phyloP scores from a whole-genome alignment of 2,888 invertebrate genomes.

The Marasmarcha lunaedactyla region DNA sequence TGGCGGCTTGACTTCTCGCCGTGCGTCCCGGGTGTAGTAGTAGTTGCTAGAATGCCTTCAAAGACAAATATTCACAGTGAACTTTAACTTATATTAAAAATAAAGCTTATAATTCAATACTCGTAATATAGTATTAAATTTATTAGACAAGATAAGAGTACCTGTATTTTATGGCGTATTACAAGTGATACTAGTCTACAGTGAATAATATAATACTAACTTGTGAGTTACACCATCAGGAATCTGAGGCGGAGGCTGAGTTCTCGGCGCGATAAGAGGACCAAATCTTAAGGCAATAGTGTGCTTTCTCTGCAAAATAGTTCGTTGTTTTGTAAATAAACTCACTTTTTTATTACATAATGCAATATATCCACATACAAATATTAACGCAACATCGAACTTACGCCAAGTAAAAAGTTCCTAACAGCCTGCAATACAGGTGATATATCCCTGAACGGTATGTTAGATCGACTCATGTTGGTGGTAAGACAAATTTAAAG shows the following conservation, averaged over 20 bases:
- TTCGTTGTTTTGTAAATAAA: constrained; percentile 9
- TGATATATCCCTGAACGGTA: constrained; percentile 73
- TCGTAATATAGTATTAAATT: background rate
- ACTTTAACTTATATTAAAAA: background rate
- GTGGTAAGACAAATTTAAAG: no score
- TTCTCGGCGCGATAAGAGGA: constrained; percentile 75
- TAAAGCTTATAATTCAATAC: constrained; percentile 1
- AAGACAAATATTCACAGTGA: background rate
- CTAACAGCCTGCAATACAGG: constrained; percentile 73
- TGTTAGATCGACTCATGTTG: constrained; percentile 44
- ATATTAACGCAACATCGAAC: constrained; percentile 18
- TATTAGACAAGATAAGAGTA: constrained; percentile 1
- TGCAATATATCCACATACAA: constrained; percentile 19
- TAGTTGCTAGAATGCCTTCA: constrained; percentile 81
- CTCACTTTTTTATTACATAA: constrained; percentile 28
- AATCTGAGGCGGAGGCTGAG: constrained; percentile 83
- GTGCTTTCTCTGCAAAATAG: constrained; percentile 66
- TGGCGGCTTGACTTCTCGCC: constrained; percentile 83
- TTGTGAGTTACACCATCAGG: constrained; percentile 87
- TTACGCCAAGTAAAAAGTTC: constrained; percentile 76
- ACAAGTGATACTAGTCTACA: no score
- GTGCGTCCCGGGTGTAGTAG: constrained; percentile 85
- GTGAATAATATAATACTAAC: no score
- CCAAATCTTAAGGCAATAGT: constrained; percentile 76
- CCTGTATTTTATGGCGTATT: background rate